Evolutionary conservation across 2,888 invertebrate species (phyloP).

Genomic region (Physocephala rufipes): DNA sequence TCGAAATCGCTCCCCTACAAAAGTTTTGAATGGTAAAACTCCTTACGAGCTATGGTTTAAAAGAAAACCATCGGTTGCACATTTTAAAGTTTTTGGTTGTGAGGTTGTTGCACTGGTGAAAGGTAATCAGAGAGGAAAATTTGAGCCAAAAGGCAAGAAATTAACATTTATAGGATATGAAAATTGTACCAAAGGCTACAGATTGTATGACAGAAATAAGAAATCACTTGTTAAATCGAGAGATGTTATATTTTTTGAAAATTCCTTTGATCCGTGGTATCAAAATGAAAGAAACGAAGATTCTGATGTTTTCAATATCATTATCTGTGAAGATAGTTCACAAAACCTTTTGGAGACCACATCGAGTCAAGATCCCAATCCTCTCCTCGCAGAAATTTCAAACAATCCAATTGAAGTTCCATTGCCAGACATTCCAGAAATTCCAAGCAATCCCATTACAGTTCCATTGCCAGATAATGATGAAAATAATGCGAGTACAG

Average conservation of each 20-base stretch:
- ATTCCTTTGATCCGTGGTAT: too few relatives aligned
- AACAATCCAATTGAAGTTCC: too few relatives aligned
- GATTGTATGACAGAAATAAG: constrained; percentile 15
- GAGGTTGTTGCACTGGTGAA: constrained; percentile 18
- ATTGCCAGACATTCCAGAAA: too few relatives aligned
- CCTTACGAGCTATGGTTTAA: constrained; percentile 30
- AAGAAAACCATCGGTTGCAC: constrained; percentile 5
- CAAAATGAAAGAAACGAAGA: too few relatives aligned
- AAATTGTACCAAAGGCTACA: too few relatives aligned
- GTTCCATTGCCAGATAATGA: too few relatives aligned
- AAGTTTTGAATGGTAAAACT: constrained; percentile 13
- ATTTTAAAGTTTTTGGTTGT: constrained; percentile 13
- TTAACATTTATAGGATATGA: constrained; percentile 23
- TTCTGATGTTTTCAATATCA: background rate
- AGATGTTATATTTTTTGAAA: constrained; percentile 7
- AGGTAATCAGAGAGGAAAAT: constrained; percentile 20
- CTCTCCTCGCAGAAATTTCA: background rate
- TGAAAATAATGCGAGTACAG: background rate
- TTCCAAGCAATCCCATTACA: background rate
- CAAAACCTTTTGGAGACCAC: background rate
- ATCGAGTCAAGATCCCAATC: background rate
- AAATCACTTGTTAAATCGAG: background rate
- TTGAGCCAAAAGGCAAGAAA: constrained; percentile 22
- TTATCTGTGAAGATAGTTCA: background rate
- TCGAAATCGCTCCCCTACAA: constrained; percentile 20